Evolutionary conservation across 2,888 invertebrate species (phyloP).

Genomic region (Nephrotoma guestfalica): DNA sequence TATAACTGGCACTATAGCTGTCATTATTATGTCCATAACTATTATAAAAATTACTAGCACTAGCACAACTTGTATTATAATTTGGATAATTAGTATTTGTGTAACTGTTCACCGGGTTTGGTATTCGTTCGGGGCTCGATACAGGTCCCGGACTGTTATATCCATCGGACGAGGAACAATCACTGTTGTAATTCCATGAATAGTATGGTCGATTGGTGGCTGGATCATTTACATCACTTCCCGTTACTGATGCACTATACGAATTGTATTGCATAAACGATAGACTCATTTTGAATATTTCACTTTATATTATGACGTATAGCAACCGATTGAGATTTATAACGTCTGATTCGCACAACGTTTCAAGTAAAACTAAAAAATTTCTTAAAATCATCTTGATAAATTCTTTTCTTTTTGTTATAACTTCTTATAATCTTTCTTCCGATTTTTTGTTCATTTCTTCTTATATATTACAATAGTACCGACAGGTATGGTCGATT

Average conservation of each 20-base stretch:
- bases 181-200: background rate
- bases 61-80: background rate
- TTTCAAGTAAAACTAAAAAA: background rate
- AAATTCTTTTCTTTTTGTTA: background rate
- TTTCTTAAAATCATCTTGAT: background rate
- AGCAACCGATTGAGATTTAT: background rate
- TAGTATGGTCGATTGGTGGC: background rate
- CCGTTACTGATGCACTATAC: background rate
- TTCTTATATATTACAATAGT: background rate
- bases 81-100: background rate
- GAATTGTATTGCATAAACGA: background rate
- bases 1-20: background rate
- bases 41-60: background rate
- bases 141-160: background rate
- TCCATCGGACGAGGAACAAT: conserved; percentile 1
- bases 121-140: background rate
- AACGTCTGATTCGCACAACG: background rate
- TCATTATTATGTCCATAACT: background rate
- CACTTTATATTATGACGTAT: background rate
- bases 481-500: background rate
- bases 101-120: background rate
- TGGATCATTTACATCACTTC: background rate
- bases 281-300: background rate
- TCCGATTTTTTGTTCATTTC: background rate
- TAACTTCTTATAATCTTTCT: background rate